Base-by-base conservation (phyloP, 2,797 vertebrate species). In the Gouania willdenowi region DNA sequence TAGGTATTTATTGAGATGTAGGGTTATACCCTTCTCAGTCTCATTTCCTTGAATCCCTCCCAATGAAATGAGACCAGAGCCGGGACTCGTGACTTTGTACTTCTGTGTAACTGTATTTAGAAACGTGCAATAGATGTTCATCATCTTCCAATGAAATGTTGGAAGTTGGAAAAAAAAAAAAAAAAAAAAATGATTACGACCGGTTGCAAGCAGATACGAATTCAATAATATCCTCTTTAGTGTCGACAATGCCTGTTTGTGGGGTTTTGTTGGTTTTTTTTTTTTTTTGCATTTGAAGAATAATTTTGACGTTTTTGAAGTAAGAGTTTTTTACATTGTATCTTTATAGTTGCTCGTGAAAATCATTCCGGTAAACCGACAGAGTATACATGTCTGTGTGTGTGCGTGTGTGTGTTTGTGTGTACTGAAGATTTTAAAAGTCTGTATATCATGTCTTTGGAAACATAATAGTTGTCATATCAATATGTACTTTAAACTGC, bases 281-380 rank as follows among this genome's bases (percentile, higher is more conserved):
- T 10, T 38, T 5, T 55, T 76, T 81, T 78, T 77, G 69, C 49
- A 67, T 82, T 88, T 77, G 72, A 51, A 62, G 61, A 66, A 81
- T 76, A 60, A 67, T 82, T 88, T 86, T 8, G 44, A 77, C 38
- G 70, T 89, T 88, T 86, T 80, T 85, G 58, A 84, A 82, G 83
- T 87, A 81, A 78, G 68, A 80, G 77, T 90, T 91, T 90, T 91
- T 87, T 91, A 91, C 86, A 87, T 90, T 77, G 87, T 90, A 85
- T 82, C 87, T 89, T 90, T 88, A 83, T 83, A 89, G 87, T 89
- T 89, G 81, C 86, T 88, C 54, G 88, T 91, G 86, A 89, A n/a
- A 83, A 86, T 86, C 85, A 88, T 89, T 91, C 86, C 86, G 87
- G 86, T 89, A 77, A 81, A 76, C 83, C 74, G 68, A 83, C 85